Percentiles rank a stretch among this genome's conserved stretches.
Evolutionary conservation across 2,888 invertebrate genomes (phyloP).

Genomic region (Ptilodon capucinus): DNA sequence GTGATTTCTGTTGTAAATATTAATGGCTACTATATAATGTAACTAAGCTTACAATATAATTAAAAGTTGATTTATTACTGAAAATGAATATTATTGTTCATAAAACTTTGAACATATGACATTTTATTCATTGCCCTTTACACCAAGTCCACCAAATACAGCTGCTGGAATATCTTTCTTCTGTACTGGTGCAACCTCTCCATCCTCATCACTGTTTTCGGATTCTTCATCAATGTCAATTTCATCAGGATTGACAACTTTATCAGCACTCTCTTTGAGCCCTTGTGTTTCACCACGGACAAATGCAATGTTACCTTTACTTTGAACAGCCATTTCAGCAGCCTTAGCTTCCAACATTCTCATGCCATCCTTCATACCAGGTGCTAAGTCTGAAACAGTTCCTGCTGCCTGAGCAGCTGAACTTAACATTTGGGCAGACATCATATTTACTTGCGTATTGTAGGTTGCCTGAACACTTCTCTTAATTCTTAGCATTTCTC

Average conservation of each 20-base stretch:
- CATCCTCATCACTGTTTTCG: conserved; percentile 84
- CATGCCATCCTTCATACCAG: conserved; percentile 93
- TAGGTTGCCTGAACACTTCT: conserved; percentile 98
- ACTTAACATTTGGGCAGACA: conserved; percentile 98
- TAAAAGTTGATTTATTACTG: conserved; percentile 58
- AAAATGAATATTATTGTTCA: conserved; percentile 13
- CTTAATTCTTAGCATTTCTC: conserved; percentile 99
- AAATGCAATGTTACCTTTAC: conserved; percentile 88
- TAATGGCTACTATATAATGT: conserved; percentile 53
- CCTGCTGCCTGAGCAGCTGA: conserved; percentile 86
- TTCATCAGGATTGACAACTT: conserved; percentile 93
- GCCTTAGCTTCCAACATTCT: conserved; percentile 93
- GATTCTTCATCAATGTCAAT: conserved; percentile 91
- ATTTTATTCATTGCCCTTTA: conserved; percentile 49
- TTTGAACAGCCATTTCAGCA: conserved; percentile 84
- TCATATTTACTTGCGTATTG: conserved; percentile 99
- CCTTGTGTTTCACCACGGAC: conserved; percentile 94
- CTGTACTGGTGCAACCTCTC: conserved; percentile 88
- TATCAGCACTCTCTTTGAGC: conserved; percentile 83
- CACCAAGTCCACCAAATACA: conserved; percentile 92
- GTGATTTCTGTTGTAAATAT: conserved; percentile 72
- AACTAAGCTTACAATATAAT: conserved; percentile 55
- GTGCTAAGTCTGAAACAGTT: conserved; percentile 87
- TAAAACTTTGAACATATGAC: conserved; percentile 7
- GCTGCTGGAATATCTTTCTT: conserved; percentile 94